Evolutionary conservation across 2,888 invertebrate genomes (phyloP).

Genomic region (Tuberolachnus salignus): DNA sequence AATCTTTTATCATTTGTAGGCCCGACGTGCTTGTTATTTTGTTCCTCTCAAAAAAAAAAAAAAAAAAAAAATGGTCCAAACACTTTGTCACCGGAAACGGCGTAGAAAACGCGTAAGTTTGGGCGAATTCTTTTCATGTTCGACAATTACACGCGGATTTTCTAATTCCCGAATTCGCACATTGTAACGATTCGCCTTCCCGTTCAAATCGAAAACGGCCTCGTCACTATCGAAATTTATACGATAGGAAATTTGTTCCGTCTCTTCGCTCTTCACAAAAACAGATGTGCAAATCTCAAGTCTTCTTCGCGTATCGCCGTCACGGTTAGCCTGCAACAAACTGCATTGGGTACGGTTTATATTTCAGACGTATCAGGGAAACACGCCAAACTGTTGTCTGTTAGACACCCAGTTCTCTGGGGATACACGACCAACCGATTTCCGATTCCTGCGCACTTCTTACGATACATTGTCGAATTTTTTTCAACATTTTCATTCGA

Average conservation of each 20-base stretch:
- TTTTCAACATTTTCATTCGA: no score
- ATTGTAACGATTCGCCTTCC: neutral
- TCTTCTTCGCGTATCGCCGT: neutral
- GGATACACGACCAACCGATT: no score
- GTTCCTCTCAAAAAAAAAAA: neutral
- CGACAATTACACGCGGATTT: neutral
- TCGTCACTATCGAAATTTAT: constrained; percentile 14
- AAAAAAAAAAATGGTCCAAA: neutral
- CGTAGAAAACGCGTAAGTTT: no score
- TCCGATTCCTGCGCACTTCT: no score
- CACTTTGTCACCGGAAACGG: neutral
- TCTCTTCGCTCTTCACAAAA: neutral
- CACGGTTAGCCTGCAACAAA: neutral
- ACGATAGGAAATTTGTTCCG: neutral
- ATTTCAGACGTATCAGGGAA: neutral
- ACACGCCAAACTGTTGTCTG: neutral
- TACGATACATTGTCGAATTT: no score
- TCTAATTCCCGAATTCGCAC: neutral
- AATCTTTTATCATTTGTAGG: no score
- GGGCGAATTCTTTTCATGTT: constrained; percentile 6
- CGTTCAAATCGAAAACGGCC: constrained; percentile 3
- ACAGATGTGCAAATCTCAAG: neutral
- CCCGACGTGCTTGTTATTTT: no score
- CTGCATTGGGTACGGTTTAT: neutral
- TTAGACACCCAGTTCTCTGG: no score